A percentile compares a stretch with the other conserved stretches of the same genome.
Conservation (phyloP, 2,888 invertebrate genomes). For the Andricus quercusramuli region DNA sequence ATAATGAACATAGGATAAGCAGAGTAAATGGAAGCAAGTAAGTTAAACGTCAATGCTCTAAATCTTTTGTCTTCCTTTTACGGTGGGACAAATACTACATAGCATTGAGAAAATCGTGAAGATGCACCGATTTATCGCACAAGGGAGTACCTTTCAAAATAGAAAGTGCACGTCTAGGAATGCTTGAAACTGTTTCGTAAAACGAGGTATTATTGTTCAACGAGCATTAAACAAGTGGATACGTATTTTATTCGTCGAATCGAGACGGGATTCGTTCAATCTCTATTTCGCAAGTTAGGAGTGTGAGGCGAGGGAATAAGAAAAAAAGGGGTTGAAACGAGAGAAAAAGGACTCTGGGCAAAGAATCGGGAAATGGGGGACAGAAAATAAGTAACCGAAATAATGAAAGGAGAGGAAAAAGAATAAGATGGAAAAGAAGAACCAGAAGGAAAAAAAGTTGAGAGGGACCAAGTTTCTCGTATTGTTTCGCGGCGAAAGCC, state of each 20-base stretch:
- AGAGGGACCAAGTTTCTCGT: slow-evolving; percentile 57
- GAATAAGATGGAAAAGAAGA: slow-evolving; percentile 46
- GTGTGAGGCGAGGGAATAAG: slow-evolving; percentile 40
- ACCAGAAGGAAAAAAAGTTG: slow-evolving; percentile 9
- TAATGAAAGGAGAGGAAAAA: slow-evolving; percentile 41
- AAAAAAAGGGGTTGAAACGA: slow-evolving; percentile 41
- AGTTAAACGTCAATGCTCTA: not conserved
- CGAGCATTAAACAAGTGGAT: slow-evolving; percentile 60
- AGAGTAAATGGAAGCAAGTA: not conserved
- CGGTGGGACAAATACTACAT: not conserved
- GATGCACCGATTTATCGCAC: slow-evolving; percentile 59
- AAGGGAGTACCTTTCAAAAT: slow-evolving; percentile 49
- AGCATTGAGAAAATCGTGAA: slow-evolving; percentile 26
- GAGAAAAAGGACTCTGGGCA: slow-evolving; percentile 33
- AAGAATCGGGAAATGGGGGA: slow-evolving; percentile 32
- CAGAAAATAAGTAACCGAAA: slow-evolving; percentile 34
- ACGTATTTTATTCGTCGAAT: slow-evolving; percentile 61
- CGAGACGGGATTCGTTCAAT: slow-evolving; percentile 48
- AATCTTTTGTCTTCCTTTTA: not conserved
- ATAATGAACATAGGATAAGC: not conserved
- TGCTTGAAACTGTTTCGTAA: slow-evolving; percentile 48
- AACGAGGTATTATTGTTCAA: slow-evolving; percentile 57
- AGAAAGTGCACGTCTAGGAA: slow-evolving; percentile 47
- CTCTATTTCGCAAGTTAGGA: slow-evolving; percentile 49
- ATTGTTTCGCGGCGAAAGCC: slow-evolving; percentile 66